Percentiles rank a stretch among this genome's conserved stretches.
Conservation (phyloP, 2,797 vertebrate genomes). For the Pangasius mekongensis region DNA sequence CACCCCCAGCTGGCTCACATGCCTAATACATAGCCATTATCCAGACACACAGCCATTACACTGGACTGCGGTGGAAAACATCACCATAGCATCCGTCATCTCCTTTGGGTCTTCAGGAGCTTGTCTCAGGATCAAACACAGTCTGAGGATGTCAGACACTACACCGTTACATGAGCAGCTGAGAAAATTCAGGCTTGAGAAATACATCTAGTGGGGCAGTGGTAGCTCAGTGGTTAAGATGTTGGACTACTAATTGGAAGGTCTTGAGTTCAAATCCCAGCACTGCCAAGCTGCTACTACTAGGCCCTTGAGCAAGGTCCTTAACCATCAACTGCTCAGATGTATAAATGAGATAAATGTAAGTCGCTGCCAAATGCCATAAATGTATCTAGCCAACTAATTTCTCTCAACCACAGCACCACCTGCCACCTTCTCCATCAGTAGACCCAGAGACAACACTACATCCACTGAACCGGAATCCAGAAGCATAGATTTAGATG, state of each 20-base stretch:
- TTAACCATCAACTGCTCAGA: too few relatives aligned
- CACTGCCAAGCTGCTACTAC: too few relatives aligned
- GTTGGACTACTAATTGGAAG: too few relatives aligned
- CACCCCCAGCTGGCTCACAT: neutral
- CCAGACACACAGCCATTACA: neutral
- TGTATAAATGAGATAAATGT: too few relatives aligned
- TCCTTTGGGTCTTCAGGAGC: neutral
- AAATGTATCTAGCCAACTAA: neutral
- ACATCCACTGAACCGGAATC: neutral
- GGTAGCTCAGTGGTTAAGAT: too few relatives aligned
- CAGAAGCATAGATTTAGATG: neutral
- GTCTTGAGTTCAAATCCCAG: too few relatives aligned
- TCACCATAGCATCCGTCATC: slow-evolving; percentile 7
- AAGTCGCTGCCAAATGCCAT: too few relatives aligned
- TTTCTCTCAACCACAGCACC: neutral
- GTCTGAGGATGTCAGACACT: neutral
- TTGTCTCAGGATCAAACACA: neutral
- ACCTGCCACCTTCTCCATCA: neutral
- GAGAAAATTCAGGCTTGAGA: neutral
- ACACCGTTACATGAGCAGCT: neutral
- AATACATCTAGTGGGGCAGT: neutral
- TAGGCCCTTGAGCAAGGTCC: too few relatives aligned
- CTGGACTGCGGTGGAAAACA: neutral
- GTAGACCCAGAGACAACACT: neutral
- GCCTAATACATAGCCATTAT: neutral